These are phyloP conservation scores for Hypsibius dujardini DNA, from an alignment of 1,140 invertebrate species.

Conservation along the genomic window DNA sequence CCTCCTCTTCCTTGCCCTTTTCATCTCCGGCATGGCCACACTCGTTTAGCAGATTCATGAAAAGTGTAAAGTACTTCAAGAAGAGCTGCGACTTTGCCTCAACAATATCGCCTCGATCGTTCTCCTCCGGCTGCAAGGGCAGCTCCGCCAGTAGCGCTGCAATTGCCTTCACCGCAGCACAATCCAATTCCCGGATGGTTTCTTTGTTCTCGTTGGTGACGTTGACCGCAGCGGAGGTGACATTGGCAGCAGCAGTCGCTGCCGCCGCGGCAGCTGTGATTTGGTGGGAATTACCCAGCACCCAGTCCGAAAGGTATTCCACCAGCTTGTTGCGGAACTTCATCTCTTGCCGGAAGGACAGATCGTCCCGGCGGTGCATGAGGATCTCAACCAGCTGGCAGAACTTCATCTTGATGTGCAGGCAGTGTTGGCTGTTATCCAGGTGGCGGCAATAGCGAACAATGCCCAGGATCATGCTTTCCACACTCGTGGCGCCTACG, in stretches of 20 bases:
- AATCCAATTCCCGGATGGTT: constrained; percentile 59
- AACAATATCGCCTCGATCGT: constrained; percentile 86
- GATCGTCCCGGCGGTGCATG: constrained; percentile 83
- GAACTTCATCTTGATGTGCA: constrained; percentile 86
- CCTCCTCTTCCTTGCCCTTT: constrained; percentile 20
- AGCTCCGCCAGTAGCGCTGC: constrained; percentile 72
- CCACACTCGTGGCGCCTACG: constrained; percentile 79
- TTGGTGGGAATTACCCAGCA: constrained; percentile 80
- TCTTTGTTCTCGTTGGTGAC: constrained; percentile 20
- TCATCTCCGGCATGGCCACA: constrained; percentile 62
- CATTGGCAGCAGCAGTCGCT: constrained; percentile 50
- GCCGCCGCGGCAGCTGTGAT: constrained; percentile 44
- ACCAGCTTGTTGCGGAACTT: constrained; percentile 89
- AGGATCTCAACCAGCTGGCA: constrained; percentile 90
- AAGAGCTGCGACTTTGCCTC: constrained; percentile 95
- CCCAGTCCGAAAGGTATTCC: constrained; percentile 93
- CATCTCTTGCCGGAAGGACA: constrained; percentile 94
- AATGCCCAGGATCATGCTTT: constrained; percentile 84
- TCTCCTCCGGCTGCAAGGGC: constrained; percentile 88
- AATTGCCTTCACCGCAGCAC: constrained; percentile 93
- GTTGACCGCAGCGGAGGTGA: constrained; percentile 45
- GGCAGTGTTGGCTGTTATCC: constrained; percentile 75
- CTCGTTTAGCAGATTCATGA: constrained; percentile 92
- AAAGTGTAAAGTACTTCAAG: constrained; percentile 84
- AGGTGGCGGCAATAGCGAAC: constrained; percentile 86